Evolutionary conservation across 2,888 invertebrate species (phyloP).

Genomic region (Athetis lepigone): DNA sequence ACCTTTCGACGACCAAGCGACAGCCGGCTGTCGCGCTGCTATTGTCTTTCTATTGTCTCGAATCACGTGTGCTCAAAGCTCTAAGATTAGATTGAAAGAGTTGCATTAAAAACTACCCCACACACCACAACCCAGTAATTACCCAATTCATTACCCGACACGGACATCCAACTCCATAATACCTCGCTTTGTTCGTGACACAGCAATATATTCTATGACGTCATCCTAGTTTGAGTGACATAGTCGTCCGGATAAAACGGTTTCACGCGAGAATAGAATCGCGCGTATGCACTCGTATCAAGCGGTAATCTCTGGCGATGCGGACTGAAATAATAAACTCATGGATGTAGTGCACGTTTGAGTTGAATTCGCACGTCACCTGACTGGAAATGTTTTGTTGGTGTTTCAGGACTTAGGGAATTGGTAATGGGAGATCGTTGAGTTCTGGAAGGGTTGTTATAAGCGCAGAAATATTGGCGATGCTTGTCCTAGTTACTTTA

Average conservation of each 20-base stretch:
- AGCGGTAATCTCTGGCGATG: conserved; percentile 35
- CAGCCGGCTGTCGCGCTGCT: too few relatives aligned
- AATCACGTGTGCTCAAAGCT: too few relatives aligned
- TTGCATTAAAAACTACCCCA: too few relatives aligned
- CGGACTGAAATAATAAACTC: conserved; percentile 47
- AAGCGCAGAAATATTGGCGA: too few relatives aligned
- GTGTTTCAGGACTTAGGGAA: conserved; percentile 6
- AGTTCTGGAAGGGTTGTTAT: neutral
- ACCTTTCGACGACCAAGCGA: too few relatives aligned
- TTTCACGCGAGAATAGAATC: conserved; percentile 46
- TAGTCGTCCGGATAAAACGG: conserved; percentile 49
- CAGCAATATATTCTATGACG: conserved; percentile 44
- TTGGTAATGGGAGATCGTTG: neutral
- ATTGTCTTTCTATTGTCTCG: too few relatives aligned
- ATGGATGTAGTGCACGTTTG: conserved; percentile 3
- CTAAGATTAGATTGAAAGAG: too few relatives aligned
- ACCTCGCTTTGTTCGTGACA: conserved; percentile 31
- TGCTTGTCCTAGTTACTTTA: too few relatives aligned
- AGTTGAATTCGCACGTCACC: conserved; percentile 17
- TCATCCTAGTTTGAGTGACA: conserved; percentile 45
- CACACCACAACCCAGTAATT: too few relatives aligned
- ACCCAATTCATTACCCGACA: too few relatives aligned
- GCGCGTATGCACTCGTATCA: conserved; percentile 43
- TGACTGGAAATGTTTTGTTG: neutral
- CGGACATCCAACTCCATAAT: conserved; percentile 35